Base-by-base conservation (phyloP, 2,888 invertebrate genomes). In the Drosophila melanosoma region DNA sequence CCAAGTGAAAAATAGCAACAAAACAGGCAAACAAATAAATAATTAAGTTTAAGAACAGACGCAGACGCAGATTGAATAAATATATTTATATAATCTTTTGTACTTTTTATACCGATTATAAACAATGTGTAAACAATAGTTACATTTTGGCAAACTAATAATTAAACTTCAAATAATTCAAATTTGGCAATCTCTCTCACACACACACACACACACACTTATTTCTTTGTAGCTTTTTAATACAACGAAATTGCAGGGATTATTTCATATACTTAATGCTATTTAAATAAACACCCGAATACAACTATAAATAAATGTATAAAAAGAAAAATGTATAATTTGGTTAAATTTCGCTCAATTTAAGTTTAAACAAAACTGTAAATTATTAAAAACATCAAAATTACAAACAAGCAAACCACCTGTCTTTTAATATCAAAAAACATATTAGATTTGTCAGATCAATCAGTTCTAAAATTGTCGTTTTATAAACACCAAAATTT, bases 161-260 rank as follows among this genome's bases (percentile, higher is more conserved):
- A 79, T 77, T 70, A 70, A 78, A 70, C 79, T 63, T 61, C 66
- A 74, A 73, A 69, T 17, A 45, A 42, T 63, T 63, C 57, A 20
- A 49, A 79, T 91, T 91, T 70, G 91, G 90, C 86, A 72, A 56
- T 63, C 58, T 23, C 67, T 67, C 74, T 56, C 78, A 78, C 80
- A 86, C 73, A 73, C 76, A 74, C 72, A 76, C 72, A 76, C 42
- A 52, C 33, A 72, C 51, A 61, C 51, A 61, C 38, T 64, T 63
- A 63, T 74, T 74, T 78, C 74, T 74, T 80, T 78, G 72, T 87
- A 81, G 83, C 74, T 81, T 76, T 80, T 76, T 74, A 74, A 76
- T 70, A 79, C 61, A 76, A 89, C 84, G 82, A 92, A 92, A 92
- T 92, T 92, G 92, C 92, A 92, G 92, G 92, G 90, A 92, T 86